Evolutionary conservation across 2,888 invertebrate genomes (phyloP).

Genomic region (Minunthozetes semirufus): DNA sequence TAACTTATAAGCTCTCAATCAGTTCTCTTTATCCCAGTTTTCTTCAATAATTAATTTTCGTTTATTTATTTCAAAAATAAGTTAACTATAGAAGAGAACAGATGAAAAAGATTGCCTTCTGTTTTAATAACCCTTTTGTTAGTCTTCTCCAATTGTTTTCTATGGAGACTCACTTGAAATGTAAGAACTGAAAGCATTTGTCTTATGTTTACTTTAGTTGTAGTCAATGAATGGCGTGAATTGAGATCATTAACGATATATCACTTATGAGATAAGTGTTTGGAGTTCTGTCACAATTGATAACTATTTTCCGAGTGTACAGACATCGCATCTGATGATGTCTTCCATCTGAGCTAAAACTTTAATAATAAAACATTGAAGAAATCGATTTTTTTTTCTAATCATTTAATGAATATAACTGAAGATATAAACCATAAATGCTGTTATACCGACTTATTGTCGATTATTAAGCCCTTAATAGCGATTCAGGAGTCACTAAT

Average conservation of each 20-base stretch:
- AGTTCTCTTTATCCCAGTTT: too few relatives aligned
- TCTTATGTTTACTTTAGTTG: constrained; percentile 11
- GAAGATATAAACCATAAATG: too few relatives aligned
- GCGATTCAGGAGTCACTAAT: constrained; percentile 34
- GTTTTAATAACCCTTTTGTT: not conserved
- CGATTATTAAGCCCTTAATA: not conserved
- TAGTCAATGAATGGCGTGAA: constrained; percentile 19
- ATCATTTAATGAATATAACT: too few relatives aligned
- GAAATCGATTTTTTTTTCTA: not conserved
- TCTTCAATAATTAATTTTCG: too few relatives aligned
- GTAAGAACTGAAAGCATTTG: not conserved
- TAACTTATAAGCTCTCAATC: not conserved
- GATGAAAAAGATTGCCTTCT: too few relatives aligned
- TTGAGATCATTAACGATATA: constrained; percentile 8
- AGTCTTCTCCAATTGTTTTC: not conserved
- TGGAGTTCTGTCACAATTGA: constrained; percentile 11
- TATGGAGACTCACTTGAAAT: not conserved
- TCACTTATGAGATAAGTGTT: constrained; percentile 24
- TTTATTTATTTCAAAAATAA: too few relatives aligned
- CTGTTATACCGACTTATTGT: not conserved
- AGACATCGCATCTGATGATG: not conserved
- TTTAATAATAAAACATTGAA: not conserved
- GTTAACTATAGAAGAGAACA: too few relatives aligned
- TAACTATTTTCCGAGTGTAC: not conserved
- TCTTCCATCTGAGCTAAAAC: not conserved